Evolutionary conservation across 2,888 invertebrate genomes (phyloP), one percentile per base, ranked within the genome.

Genomic region (Erebia ligea): DNA sequence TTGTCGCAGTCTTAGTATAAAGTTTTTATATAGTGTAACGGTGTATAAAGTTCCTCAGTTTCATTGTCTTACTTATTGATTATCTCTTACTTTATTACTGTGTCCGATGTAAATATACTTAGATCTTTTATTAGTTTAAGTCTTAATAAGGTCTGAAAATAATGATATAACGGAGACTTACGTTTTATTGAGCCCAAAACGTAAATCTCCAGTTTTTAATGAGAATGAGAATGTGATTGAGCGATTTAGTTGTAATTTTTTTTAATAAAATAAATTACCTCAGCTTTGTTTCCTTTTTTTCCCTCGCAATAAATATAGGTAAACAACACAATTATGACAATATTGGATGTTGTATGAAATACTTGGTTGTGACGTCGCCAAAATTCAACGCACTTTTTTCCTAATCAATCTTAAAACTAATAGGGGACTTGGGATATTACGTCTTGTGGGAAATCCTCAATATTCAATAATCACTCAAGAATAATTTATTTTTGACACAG

Each of bases 161-260:
- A 1, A 25, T 25, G 25, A 73, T 78, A 83, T 82, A 84, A 83
- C 81, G 82, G 83, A 83, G 81, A 82, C 86, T 73, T 86, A 87
- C 90, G 91, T 92, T 92, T 91, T 88, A 79, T 65, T 90, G 92
- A 92, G 92, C 92, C 92, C 92, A 85, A 89, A 91, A 89, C 91
- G 91, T 87, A 85, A 78, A 83, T 84, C 84, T 81, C 80, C 67
- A 17, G 25, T 52, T 61, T 54, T 64, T n/a, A n/a, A n/a, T n/a
- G n/a, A n/a, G n/a, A 67, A 6, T 45, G 67, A 69, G 64, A 58
- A 70, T 74, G 67, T 72, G 68, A 70, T 68, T 70, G 72, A 50
- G 68, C 67, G 59, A 68, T 59, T 65, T 69, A 61, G 70, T 65
- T 74, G 69, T 74, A 72, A 69, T 80, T 85, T 66, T 86, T 87